phyloP scores from a whole-genome alignment of 1,140 invertebrate genomes.

The Trissolcus basalis region DNA sequence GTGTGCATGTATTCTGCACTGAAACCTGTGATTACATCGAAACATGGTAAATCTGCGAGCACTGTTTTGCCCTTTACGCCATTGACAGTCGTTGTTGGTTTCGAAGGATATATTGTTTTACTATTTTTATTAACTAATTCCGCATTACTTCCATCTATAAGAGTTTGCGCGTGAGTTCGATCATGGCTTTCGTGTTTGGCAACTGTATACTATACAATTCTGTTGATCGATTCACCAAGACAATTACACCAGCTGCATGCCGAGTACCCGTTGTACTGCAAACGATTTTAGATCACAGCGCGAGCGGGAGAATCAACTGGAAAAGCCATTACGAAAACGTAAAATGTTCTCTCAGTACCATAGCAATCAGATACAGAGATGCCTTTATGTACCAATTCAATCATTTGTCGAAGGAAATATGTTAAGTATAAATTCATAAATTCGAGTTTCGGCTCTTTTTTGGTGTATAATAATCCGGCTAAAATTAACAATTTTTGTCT shows the following conservation, averaged over 20 bases:
- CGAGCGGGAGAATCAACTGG: constrained; percentile 57
- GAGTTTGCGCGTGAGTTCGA: constrained; percentile 13
- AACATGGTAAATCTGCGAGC: constrained; percentile 24
- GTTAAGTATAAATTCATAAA: constrained; percentile 57
- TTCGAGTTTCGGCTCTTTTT: constrained; percentile 37
- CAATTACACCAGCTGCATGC: constrained; percentile 57
- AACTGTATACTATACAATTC: constrained; percentile 18
- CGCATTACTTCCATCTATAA: constrained; percentile 25
- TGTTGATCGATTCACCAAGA: constrained; percentile 11
- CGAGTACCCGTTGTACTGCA: constrained; percentile 54
- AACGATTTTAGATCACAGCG: constrained; percentile 49
- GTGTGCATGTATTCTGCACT: constrained; percentile 59
- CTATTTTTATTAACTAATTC: constrained; percentile 23
- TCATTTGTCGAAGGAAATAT: constrained; percentile 41
- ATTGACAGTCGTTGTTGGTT: constrained; percentile 26
- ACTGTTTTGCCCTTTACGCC: constrained; percentile 51
- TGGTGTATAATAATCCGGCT: constrained; percentile 28
- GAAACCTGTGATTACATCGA: constrained; percentile 54
- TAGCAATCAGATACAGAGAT: constrained; percentile 31
- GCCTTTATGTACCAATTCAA: constrained; percentile 26
- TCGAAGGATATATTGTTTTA: constrained; percentile 2
- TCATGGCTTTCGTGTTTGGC: not conserved
- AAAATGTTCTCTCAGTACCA: constrained; percentile 28
- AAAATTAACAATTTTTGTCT: constrained; percentile 45
- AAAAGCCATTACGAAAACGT: constrained; percentile 27